Conservation (phyloP, 1,140 invertebrate species). For the Bombus haemorrhoidalis region DNA sequence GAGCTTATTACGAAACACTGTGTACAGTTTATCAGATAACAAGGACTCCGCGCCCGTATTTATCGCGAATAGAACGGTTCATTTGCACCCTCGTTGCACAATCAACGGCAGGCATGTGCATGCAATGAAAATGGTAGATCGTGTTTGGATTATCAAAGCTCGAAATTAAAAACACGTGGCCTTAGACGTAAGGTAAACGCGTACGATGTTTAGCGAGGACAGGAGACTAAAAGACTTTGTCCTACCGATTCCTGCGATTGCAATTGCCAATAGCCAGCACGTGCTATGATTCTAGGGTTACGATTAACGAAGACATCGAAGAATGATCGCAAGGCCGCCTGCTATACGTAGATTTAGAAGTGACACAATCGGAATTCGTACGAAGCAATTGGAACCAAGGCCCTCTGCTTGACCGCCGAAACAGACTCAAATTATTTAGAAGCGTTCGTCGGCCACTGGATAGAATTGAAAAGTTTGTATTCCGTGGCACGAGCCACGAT, state of each 20-base stretch:
- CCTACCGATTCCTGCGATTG: conserved; percentile 27
- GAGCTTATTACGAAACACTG: too few relatives aligned
- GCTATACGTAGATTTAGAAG: conserved; percentile 19
- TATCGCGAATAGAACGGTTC: neutral
- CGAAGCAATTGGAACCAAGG: conserved; percentile 14
- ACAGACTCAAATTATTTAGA: neutral
- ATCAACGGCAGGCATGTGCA: conserved; percentile 26
- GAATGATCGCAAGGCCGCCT: conserved; percentile 39
- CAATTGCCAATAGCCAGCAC: conserved; percentile 17
- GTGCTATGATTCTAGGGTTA: conserved; percentile 42
- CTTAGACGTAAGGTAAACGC: conserved; percentile 42
- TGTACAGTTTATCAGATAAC: too few relatives aligned
- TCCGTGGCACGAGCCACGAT: neutral
- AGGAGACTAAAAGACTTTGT: neutral
- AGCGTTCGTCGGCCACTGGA: neutral
- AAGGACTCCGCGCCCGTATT: neutral
- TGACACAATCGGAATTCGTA: conserved; percentile 35
- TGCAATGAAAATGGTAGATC: conserved; percentile 41
- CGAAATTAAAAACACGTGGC: conserved; percentile 62
- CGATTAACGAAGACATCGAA: conserved; percentile 30
- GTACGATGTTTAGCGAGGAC: neutral
- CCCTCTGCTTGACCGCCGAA: neutral
- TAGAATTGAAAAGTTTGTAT: conserved; percentile 11
- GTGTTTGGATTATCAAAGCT: conserved; percentile 62
- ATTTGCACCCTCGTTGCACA: conserved; percentile 44